Conservation (phyloP, 2,113 vertebrate species). For the Melanostigma gelatinosum region DNA sequence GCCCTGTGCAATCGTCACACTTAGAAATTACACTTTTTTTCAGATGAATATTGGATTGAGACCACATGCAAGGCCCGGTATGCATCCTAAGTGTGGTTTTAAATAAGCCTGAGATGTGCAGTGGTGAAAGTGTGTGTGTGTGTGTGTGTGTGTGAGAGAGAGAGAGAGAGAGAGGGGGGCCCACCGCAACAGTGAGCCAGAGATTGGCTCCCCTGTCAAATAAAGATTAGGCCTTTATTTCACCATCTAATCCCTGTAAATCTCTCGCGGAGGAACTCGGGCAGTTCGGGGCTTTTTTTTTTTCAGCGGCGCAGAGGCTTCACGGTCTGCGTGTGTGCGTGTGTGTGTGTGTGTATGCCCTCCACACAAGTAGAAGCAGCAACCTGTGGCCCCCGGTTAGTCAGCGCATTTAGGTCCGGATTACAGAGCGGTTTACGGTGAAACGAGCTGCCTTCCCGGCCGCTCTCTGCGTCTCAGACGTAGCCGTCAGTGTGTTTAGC, state of each 20-base stretch:
- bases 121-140: slow-evolving; percentile 1
- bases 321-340: slow-evolving; percentile 8
- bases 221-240: slow-evolving; percentile 72
- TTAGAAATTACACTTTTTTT: background rate
- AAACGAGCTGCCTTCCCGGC: background rate
- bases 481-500: slow-evolving; percentile 4
- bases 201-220: slow-evolving; percentile 70
- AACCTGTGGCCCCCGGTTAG: slow-evolving; percentile 31
- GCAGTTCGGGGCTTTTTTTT: slow-evolving; percentile 12
- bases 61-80: slow-evolving; percentile 32
- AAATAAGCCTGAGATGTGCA: slow-evolving; percentile 44
- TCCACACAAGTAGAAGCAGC: slow-evolving; percentile 31
- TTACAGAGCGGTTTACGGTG: slow-evolving; percentile 38
- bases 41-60: slow-evolving; percentile 31
- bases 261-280: slow-evolving; percentile 56
- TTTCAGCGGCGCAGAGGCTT: slow-evolving; percentile 40
- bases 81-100: slow-evolving; percentile 49
- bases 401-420: slow-evolving; percentile 28
- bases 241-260: slow-evolving; percentile 74
- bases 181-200: too few relatives aligned
- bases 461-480: background rate
- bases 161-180: slow-evolving; percentile 6
- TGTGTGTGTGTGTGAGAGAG: too few relatives aligned
- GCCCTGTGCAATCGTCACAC: background rate
- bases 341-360: too few relatives aligned